Conservation (phyloP, 2,113 vertebrate genomes). For the Athene noctua region DNA sequence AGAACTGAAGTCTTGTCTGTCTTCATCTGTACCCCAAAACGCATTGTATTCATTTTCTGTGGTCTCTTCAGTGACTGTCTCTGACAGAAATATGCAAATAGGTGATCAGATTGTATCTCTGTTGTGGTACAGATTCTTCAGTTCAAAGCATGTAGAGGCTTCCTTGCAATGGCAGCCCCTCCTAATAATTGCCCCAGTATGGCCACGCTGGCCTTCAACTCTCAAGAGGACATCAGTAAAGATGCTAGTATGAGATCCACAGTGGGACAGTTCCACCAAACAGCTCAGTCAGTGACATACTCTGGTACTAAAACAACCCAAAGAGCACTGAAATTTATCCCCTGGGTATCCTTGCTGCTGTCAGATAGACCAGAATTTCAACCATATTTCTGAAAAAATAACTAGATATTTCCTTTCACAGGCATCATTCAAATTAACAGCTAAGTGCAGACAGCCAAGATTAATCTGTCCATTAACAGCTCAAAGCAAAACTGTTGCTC, state of each 20-base stretch:
- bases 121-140: not conserved
- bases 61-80: not conserved
- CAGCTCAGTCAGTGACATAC: not conserved
- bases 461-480: slow-evolving; percentile 36
- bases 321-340: not conserved
- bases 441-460: not conserved
- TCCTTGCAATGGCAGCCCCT: not conserved
- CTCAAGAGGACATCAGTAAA: not conserved
- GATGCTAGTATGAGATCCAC: not conserved
- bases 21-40: not conserved
- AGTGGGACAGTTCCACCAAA: not conserved
- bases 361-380: slow-evolving; percentile 1
- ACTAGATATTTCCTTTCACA: not conserved
- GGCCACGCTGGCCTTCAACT: fast-evolving
- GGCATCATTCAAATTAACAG: slow-evolving; percentile 22
- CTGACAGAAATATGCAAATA: not conserved
- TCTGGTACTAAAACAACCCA: not conserved
- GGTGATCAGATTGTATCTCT: not conserved
- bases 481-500: slow-evolving; percentile 4
- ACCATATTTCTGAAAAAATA: slow-evolving; percentile 41
- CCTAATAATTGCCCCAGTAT: not conserved
- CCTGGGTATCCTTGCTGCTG: not conserved
- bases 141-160: not conserved
- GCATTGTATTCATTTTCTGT: not conserved
- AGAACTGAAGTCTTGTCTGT: not conserved